Evolutionary conservation across 2,888 invertebrate genomes (phyloP).

Genomic region (Meta bourneti): DNA sequence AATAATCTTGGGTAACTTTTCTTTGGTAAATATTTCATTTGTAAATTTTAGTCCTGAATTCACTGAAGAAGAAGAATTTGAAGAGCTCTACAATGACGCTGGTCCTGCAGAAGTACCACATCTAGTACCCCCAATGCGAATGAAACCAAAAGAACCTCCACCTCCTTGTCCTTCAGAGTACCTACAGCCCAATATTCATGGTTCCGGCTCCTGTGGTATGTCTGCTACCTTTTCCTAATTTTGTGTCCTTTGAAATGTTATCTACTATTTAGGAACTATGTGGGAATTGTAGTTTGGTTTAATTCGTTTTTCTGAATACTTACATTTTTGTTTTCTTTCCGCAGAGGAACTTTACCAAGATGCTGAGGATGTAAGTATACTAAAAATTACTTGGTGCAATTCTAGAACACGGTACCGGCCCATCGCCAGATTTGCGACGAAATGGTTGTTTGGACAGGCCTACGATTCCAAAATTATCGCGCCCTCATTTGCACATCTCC

Average conservation of each 20-base stretch:
- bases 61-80: conserved; percentile 71
- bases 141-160: conserved; percentile 62
- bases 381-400: neutral
- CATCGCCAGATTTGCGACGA: too few relatives aligned
- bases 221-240: too few relatives aligned
- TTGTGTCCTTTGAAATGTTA: too few relatives aligned
- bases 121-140: neutral
- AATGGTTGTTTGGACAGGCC: too few relatives aligned
- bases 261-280: too few relatives aligned
- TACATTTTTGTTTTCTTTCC: conserved; percentile 12
- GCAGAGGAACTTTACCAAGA: conserved; percentile 75
- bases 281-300: too few relatives aligned
- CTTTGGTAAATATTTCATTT: neutral
- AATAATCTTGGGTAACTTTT: neutral
- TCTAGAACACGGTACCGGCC: too few relatives aligned
- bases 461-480: too few relatives aligned
- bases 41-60: conserved; percentile 62
- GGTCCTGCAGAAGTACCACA: conserved; percentile 22
- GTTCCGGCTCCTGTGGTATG: neutral
- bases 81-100: conserved; percentile 69
- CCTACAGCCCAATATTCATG: conserved; percentile 66
- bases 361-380: conserved; percentile 59
- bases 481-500: too few relatives aligned
- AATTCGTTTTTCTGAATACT: too few relatives aligned
- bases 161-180: conserved; percentile 63